Conservation (phyloP, 1,140 invertebrate species). For the Medauroidea extradentata region DNA sequence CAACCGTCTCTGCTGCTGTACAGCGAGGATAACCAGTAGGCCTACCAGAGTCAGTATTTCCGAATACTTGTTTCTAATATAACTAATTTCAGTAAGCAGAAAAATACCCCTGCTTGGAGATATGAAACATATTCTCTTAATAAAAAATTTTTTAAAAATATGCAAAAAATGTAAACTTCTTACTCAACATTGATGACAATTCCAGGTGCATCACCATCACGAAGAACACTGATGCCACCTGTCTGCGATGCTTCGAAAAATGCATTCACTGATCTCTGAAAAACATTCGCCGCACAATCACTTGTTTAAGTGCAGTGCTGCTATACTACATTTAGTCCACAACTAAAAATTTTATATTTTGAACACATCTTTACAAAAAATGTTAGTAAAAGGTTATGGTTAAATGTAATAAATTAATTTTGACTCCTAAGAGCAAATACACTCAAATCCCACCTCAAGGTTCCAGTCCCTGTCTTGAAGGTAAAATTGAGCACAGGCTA, state of each 20-base stretch:
- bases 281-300: too few relatives aligned
- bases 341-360: neutral
- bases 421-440: neutral
- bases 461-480: constrained; percentile 53
- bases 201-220: constrained; percentile 27
- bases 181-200: constrained; percentile 35
- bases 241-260: constrained; percentile 41
- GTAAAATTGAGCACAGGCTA: constrained; percentile 53
- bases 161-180: constrained; percentile 10
- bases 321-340: too few relatives aligned
- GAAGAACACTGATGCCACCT: constrained; percentile 20
- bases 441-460: constrained; percentile 43
- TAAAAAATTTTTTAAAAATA: too few relatives aligned
- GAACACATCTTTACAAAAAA: neutral
- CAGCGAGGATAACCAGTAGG: too few relatives aligned
- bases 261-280: constrained; percentile 36
- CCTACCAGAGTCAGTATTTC: too few relatives aligned
- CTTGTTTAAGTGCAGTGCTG: too few relatives aligned
- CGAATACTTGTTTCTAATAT: too few relatives aligned
- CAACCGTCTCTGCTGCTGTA: too few relatives aligned
- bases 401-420: neutral
- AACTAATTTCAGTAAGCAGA: too few relatives aligned
- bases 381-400: neutral
- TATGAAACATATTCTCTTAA: too few relatives aligned
- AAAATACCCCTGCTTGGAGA: too few relatives aligned